phyloP scores from a whole-genome alignment of 2,888 invertebrate species.

The Drosophila mulleri region DNA sequence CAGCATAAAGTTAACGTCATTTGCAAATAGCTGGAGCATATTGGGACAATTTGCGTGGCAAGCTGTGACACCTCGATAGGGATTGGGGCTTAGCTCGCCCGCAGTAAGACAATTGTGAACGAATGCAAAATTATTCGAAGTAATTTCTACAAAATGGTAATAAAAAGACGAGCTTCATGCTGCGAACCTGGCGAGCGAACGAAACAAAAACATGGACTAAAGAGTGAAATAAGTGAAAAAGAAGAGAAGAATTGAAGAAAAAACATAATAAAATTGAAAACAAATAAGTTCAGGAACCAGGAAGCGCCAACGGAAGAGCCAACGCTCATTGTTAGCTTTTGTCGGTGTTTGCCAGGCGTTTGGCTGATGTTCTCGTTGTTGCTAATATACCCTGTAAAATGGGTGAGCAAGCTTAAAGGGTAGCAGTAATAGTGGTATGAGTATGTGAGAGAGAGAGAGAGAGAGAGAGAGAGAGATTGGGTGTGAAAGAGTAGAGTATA shows the following conservation, averaged over 20 bases:
- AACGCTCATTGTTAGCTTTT: slow-evolving; percentile 63
- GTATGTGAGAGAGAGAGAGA: neutral
- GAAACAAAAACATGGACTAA: slow-evolving; percentile 1
- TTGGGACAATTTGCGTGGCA: slow-evolving; percentile 42
- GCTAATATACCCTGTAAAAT: slow-evolving; percentile 29
- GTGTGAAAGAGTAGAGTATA: neutral
- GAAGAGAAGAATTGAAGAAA: slow-evolving; percentile 2
- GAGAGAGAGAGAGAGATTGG: neutral
- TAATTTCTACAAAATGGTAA: slow-evolving; percentile 29
- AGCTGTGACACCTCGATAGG: slow-evolving; percentile 30
- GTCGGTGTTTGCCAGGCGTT: slow-evolving; percentile 51
- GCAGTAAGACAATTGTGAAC: slow-evolving; percentile 36
- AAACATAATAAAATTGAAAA: slow-evolving; percentile 66
- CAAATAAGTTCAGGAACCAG: slow-evolving; percentile 67
- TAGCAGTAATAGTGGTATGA: neutral
- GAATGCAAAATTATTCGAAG: slow-evolving; percentile 50
- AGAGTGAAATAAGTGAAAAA: slow-evolving; percentile 1
- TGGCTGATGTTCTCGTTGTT: slow-evolving; percentile 31
- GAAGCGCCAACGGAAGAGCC: slow-evolving; percentile 62
- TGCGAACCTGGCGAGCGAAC: neutral
- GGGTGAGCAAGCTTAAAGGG: neutral
- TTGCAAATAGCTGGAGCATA: slow-evolving; percentile 38
- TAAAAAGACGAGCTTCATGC: slow-evolving; percentile 23
- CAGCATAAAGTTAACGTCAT: slow-evolving; percentile 18
- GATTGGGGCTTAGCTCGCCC: neutral